Base-by-base conservation (phyloP, 1,140 invertebrate species). In the Halyomorpha halys region DNA sequence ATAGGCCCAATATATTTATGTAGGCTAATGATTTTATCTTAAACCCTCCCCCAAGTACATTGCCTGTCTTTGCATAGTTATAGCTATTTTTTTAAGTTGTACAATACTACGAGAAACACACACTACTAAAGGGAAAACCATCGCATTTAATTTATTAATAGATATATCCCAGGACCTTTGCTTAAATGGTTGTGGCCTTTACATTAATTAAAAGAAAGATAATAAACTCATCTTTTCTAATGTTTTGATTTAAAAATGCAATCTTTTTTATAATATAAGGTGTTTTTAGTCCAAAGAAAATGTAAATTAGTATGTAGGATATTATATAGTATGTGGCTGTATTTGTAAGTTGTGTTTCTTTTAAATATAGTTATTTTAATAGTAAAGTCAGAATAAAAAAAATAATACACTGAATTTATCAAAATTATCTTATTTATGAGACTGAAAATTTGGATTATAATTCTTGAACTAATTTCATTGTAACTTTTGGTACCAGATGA, bases 261-360 rank as follows among this genome's bases (percentile, higher is more conserved):
- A 21, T 56, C 23, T 56, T 56, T 56, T 56, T 23, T 56, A 23
- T 23, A 56, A 56, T 16, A 25, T 23, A 56, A 56, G 23, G 53
- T 56, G 53, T 56, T 56, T 39, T 56, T 56, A 56, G 53, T 56
- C 53, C 53, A 56, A 56, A 56, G 53, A 56, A 56, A 49, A 49
- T 56, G 23, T 56, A 56, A 23, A 23, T 23, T 56, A 56, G 53
- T 56, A 23, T 56, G 23, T 56, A 56, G 18, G 23, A 56, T 56
- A 23, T 56, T 2, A 49, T 49, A 56, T 56, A 56, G 21, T 56
- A 56, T 56, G 53, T 56, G 53, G 53, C 53, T 56, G 53, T 56
- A 56, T 21, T 39, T 39, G 53, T 23, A 23, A 23, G 47, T 19
- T 49, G 47, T 21, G 47, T 49, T 49, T 49, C 21, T 21, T 49